Conservation (phyloP, 2,113 vertebrate genomes). For the Fulmarus glacialis region DNA sequence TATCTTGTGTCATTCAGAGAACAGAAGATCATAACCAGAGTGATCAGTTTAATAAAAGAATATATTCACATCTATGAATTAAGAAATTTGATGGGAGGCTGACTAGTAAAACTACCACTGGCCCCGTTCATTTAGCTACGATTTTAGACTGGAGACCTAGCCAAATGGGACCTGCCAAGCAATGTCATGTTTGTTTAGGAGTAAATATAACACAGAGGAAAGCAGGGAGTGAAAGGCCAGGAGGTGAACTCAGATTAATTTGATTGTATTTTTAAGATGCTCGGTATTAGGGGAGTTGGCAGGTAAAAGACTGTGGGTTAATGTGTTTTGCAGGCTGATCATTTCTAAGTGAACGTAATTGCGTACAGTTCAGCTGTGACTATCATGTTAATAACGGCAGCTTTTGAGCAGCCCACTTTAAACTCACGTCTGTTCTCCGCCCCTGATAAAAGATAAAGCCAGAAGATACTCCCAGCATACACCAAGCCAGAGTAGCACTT, state of each 20-base stretch:
- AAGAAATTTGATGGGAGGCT: not conserved
- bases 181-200: not conserved
- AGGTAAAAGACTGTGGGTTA: not conserved
- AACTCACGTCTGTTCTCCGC: not conserved
- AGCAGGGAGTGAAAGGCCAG: not conserved
- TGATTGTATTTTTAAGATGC: not conserved
- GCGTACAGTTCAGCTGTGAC: not conserved
- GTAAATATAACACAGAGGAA: not conserved
- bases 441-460: not conserved
- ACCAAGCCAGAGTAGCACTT: not conserved
- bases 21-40: not conserved
- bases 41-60: not conserved
- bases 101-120: not conserved
- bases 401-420: not conserved
- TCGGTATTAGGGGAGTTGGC: not conserved
- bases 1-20: not conserved
- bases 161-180: not conserved
- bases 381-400: not conserved
- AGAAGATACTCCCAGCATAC: not conserved
- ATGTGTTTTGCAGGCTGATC: not conserved
- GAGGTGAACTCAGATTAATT: not conserved
- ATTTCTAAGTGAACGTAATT: not conserved
- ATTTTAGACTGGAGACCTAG: not conserved
- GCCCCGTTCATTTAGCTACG: not conserved
- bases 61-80: not conserved